Conservation (phyloP, 1,140 invertebrate species). For the Tribolium castaneum region DNA sequence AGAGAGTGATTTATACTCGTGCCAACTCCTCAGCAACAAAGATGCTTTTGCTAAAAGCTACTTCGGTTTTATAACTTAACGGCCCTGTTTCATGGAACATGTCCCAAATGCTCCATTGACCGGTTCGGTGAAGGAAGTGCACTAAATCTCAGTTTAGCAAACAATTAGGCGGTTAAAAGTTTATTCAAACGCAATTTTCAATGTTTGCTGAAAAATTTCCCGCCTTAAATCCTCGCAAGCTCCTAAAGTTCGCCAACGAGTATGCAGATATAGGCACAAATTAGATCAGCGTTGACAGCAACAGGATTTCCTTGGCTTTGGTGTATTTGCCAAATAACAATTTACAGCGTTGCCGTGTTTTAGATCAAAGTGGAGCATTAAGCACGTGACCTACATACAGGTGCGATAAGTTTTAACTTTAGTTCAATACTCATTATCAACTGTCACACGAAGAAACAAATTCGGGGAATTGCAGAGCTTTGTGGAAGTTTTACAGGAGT, state of each 20-base stretch:
- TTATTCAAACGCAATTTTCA: neutral
- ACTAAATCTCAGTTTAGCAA: neutral
- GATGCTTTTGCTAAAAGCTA: constrained; percentile 8
- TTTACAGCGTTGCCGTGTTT: neutral
- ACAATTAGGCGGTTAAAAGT: neutral
- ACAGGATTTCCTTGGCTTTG: neutral
- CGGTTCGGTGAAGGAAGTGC: neutral
- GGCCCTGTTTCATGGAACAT: neutral
- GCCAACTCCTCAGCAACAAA: neutral
- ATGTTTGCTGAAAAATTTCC: neutral
- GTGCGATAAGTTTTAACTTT: neutral
- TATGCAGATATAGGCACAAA: neutral
- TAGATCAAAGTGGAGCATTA: neutral
- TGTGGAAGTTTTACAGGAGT: too few relatives aligned
- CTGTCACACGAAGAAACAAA: neutral
- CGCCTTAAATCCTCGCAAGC: neutral
- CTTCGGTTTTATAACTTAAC: constrained; percentile 8
- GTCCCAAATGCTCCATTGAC: neutral
- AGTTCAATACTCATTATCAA: neutral
- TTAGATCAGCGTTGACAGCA: neutral
- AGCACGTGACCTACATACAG: neutral
- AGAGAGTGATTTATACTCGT: neutral
- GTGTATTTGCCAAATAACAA: neutral
- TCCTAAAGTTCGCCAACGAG: neutral
- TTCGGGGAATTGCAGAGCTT: too few relatives aligned